Evolutionary conservation across 2,888 invertebrate species (phyloP), one percentile per base, ranked within the genome.

Genomic region (Leptothorax acervorum): DNA sequence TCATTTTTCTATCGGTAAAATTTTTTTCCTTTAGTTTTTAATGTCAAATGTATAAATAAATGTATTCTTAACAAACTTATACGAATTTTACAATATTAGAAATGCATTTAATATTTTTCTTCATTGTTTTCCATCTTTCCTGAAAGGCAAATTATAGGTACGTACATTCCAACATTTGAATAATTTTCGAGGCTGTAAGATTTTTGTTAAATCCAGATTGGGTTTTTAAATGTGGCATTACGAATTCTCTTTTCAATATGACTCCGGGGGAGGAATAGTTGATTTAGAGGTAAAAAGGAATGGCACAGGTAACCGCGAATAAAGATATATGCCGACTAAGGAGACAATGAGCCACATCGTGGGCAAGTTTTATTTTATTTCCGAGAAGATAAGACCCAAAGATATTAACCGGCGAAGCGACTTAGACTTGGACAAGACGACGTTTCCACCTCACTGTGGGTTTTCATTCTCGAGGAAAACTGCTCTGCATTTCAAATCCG

Each of bases 401-500:
- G 79, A 81, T 81, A 81, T 81, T 81, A 81, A 81, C 79, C 39
- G 48, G 39, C 79, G 71, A 39, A 60, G 71, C 79, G 71, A 71
- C 71, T 81, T 71, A 71, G 71, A 81, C 79, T 71, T 71, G 89
- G 87, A 87, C 88, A 86, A 87, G 89, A 85, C 84, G 87, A 89
- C 89, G 89, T 84, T 87, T 88, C 85, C 88, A 88, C 83, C 82
- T 70, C 81, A 74, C 68, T 78, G 73, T 45, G 83, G 88, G 63
- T 89, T 88, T 85, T 87, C 83, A 86, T 82, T 81, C 83, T 62
- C 75, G 83, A 70, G 84, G 86, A 73, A 73, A 85, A 85, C 89
- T 89, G 83, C 70, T 89, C 89, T 89, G 89, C 89, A 89, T 89
- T 89, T 89, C 89, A 89, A 89, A 89, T 89, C 88, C 84, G 82